Evolutionary conservation across 1,140 invertebrate genomes (phyloP).

Genomic region (Papilio aristodemus): DNA sequence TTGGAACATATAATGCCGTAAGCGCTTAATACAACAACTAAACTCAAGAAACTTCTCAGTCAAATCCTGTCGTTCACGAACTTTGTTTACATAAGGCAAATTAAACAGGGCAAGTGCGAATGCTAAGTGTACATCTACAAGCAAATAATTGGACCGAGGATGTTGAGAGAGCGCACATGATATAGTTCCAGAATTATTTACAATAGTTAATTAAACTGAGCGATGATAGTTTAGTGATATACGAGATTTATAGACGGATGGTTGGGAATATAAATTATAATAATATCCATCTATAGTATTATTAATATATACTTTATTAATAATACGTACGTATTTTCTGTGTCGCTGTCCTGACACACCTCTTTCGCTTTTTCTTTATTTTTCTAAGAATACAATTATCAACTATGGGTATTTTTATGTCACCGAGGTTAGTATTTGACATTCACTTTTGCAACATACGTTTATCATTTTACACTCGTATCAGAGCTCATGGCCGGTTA

Average conservation of each 20-base stretch:
- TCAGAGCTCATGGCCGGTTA: too few relatives aligned
- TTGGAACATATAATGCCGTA: background rate
- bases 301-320: too few relatives aligned
- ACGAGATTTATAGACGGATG: background rate
- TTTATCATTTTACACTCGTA: too few relatives aligned
- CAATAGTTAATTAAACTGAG: background rate
- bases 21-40: background rate
- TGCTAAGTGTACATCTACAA: conserved; percentile 8
- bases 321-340: too few relatives aligned
- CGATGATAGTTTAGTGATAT: background rate
- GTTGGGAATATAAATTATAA: too few relatives aligned
- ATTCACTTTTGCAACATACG: too few relatives aligned
- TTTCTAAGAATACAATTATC: too few relatives aligned
- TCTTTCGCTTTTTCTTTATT: too few relatives aligned
- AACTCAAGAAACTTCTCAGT: background rate
- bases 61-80: conserved; percentile 11
- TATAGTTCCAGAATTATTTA: background rate
- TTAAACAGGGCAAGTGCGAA: conserved; percentile 2
- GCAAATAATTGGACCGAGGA: conserved; percentile 13
- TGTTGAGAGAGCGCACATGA: background rate
- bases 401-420: too few relatives aligned
- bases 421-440: too few relatives aligned
- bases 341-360: too few relatives aligned
- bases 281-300: too few relatives aligned
- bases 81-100: conserved; percentile 6